A percentile compares a stretch with the other conserved stretches of the same genome.
Evolutionary conservation across 2,797 vertebrate genomes (phyloP).

Genomic region (Mormyrus proboscirostris): DNA sequence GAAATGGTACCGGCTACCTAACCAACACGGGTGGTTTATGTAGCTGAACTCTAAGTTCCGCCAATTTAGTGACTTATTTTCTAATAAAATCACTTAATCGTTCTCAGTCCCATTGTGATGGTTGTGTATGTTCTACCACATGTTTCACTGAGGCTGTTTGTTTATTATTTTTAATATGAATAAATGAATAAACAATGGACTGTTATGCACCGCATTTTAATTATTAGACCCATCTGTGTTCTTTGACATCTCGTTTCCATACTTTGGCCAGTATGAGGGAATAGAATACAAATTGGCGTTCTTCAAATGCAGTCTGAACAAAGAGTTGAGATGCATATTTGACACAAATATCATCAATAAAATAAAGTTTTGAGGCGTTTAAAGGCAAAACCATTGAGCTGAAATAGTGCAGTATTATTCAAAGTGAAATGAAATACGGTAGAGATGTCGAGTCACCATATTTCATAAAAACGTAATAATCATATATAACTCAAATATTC

Average conservation of each 20-base stretch:
- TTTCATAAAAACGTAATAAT: background rate
- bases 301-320: background rate
- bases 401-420: background rate
- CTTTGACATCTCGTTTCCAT: background rate
- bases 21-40: background rate
- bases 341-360: background rate
- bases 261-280: background rate
- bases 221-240: background rate
- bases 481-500: background rate
- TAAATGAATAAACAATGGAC: background rate
- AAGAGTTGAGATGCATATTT: background rate
- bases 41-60: slow-evolving; percentile 1
- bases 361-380: background rate
- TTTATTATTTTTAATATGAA: background rate
- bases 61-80: background rate
- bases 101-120: background rate
- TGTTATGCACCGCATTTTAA: background rate
- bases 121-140: background rate
- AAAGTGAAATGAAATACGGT: background rate
- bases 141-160: background rate
- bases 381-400: background rate
- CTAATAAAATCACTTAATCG: background rate
- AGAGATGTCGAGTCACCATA: background rate
- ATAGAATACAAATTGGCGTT: background rate
- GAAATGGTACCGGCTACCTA: background rate